A percentile compares a stretch with the other conserved stretches of the same genome.
Evolutionary conservation across 2,113 vertebrate species (phyloP).

Genomic region (Stercorarius parasiticus): DNA sequence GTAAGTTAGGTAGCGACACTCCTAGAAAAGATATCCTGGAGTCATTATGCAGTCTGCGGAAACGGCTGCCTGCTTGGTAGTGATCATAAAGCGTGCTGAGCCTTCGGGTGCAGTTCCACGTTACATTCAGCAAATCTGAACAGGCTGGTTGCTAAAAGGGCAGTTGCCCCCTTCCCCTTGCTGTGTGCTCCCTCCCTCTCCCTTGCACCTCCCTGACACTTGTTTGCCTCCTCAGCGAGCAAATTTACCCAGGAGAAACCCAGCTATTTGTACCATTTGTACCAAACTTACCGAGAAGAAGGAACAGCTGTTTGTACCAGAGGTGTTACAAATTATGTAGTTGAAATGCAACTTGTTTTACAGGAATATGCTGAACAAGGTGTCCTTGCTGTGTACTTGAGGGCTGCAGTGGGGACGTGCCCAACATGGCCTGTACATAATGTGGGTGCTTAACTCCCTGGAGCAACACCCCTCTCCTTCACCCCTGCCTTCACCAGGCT

Average conservation of each 20-base stretch:
- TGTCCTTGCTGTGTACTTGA: neutral
- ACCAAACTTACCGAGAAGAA: neutral
- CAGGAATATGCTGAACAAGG: neutral
- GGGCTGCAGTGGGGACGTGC: neutral
- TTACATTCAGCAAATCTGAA: neutral
- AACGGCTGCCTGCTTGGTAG: neutral
- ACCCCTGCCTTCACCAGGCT: neutral
- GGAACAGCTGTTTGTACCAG: neutral
- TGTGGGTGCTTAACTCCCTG: neutral
- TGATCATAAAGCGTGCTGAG: neutral
- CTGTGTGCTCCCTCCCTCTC: neutral
- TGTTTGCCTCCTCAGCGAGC: neutral
- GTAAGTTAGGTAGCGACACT: neutral
- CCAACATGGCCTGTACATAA: neutral
- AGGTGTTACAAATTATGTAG: neutral
- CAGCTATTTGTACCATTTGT: neutral
- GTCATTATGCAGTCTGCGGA: neutral
- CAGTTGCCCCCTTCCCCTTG: neutral
- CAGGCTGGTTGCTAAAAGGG: neutral
- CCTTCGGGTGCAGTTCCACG: neutral
- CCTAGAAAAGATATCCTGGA: neutral
- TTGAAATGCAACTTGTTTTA: neutral
- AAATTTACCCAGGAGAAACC: neutral
- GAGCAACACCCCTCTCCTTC: neutral
- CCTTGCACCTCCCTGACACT: neutral